Conservation (phyloP, 2,888 invertebrate genomes). For the Prostheceraeus crozeri region DNA sequence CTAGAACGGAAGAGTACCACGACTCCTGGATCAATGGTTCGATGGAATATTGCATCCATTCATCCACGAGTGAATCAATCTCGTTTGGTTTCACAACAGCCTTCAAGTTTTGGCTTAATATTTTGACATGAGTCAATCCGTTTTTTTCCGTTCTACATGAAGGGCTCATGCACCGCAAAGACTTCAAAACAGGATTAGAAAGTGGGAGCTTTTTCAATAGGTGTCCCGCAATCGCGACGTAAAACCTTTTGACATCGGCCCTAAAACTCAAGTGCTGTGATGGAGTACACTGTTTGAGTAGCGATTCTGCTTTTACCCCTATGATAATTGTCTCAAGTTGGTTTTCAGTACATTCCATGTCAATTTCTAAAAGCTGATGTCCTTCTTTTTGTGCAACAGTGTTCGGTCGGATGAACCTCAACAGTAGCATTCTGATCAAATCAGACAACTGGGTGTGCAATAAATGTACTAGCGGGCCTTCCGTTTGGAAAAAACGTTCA, state of each 20-base stretch:
- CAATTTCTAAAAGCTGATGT: slow-evolving; percentile 13
- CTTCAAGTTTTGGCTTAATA: too few species aligned
- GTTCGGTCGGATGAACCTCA: neutral
- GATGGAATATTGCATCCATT: too few species aligned
- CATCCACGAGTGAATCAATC: too few species aligned
- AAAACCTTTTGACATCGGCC: neutral
- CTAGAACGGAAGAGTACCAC: too few species aligned
- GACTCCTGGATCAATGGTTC: too few species aligned
- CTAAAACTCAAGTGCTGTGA: slow-evolving; percentile 4
- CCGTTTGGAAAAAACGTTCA: slow-evolving; percentile 24
- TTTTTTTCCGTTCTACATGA: too few species aligned
- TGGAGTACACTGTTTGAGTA: slow-evolving; percentile 1
- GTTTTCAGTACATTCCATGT: slow-evolving; percentile 10
- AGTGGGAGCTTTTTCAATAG: neutral
- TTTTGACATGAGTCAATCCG: too few species aligned
- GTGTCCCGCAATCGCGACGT: neutral
- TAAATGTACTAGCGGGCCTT: slow-evolving; percentile 8
- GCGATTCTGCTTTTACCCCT: neutral
- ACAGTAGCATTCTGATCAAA: slow-evolving; percentile 5
- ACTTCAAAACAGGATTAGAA: neutral
- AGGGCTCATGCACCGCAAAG: slow-evolving; percentile 1
- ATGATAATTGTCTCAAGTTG: neutral
- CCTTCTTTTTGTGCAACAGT: slow-evolving; percentile 6
- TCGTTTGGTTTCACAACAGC: too few species aligned
- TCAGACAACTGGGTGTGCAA: slow-evolving; percentile 12